phyloP scores from a whole-genome alignment of 2,888 invertebrate species.

The Stegophylla sp. region DNA sequence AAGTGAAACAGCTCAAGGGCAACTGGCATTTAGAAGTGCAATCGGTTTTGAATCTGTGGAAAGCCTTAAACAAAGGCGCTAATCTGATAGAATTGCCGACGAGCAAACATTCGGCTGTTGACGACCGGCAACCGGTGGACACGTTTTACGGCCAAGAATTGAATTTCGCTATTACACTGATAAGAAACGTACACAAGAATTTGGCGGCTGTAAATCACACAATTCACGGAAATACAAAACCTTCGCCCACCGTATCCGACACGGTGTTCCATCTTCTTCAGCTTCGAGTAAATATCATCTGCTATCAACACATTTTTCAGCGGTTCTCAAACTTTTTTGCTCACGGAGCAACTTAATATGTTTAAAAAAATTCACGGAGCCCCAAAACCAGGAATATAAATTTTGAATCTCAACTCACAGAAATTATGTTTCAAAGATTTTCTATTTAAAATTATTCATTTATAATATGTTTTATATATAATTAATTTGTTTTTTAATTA shows the following conservation, averaged over 20 bases:
- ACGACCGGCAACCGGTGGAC: slow-evolving; percentile 64
- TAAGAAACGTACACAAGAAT: slow-evolving; percentile 71
- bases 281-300: slow-evolving; percentile 7
- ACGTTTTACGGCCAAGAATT: slow-evolving; percentile 73
- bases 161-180: slow-evolving; percentile 69
- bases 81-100: slow-evolving; percentile 22
- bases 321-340: too few species aligned
- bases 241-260: slow-evolving; percentile 62
- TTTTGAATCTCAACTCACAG: too few species aligned
- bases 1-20: slow-evolving; percentile 60
- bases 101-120: neutral
- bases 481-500: too few species aligned
- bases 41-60: slow-evolving; percentile 67
- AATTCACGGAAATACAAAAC: slow-evolving; percentile 69
- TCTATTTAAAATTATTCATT: too few species aligned
- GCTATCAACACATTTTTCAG: neutral
- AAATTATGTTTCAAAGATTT: too few species aligned
- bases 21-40: slow-evolving; percentile 71
- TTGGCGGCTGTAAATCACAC: slow-evolving; percentile 71
- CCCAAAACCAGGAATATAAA: too few species aligned
- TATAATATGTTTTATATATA: too few species aligned
- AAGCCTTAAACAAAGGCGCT: slow-evolving; percentile 24
- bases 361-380: too few species aligned
- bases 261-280: slow-evolving; percentile 14
- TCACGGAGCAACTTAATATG: too few species aligned